Evolutionary conservation across 2,797 vertebrate species (phyloP).

Genomic region (Melanotaenia nigrans): DNA sequence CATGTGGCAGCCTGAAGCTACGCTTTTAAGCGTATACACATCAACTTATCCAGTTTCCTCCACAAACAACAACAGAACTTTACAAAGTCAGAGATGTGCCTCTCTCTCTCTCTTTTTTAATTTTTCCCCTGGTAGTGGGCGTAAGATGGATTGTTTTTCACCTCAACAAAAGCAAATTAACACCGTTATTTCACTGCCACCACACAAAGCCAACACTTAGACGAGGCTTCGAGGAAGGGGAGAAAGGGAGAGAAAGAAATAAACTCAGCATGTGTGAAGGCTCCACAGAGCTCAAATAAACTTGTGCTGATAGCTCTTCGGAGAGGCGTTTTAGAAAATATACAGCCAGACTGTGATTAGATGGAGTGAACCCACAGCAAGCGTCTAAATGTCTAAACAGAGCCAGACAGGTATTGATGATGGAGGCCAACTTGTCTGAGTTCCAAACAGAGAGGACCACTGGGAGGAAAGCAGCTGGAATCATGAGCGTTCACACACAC

Average conservation of each 20-base stretch:
- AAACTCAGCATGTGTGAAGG: slow-evolving; percentile 38
- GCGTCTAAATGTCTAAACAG: slow-evolving; percentile 38
- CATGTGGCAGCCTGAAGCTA: slow-evolving; percentile 44
- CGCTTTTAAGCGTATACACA: slow-evolving; percentile 61
- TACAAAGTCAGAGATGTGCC: slow-evolving; percentile 25
- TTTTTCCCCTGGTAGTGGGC: not conserved
- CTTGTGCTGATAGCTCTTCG: slow-evolving; percentile 12
- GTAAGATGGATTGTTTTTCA: slow-evolving; percentile 57
- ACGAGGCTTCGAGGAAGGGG: slow-evolving; percentile 12
- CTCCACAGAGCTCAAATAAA: slow-evolving; percentile 34
- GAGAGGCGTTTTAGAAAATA: slow-evolving; percentile 34
- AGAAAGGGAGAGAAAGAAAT: not conserved
- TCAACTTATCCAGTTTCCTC: slow-evolving; percentile 68
- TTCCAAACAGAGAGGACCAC: slow-evolving; percentile 6
- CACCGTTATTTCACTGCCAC: slow-evolving; percentile 32
- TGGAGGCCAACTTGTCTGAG: slow-evolving; percentile 12
- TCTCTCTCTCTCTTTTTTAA: not conserved
- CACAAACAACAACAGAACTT: slow-evolving; percentile 20
- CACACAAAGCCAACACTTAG: slow-evolving; percentile 23
- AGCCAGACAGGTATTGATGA: slow-evolving; percentile 30
- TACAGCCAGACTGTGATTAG: slow-evolving; percentile 32
- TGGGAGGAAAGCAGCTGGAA: slow-evolving; percentile 10
- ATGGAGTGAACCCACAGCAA: slow-evolving; percentile 16
- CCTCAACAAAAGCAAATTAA: slow-evolving; percentile 70
- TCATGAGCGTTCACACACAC: slow-evolving; percentile 1